These are phyloP conservation scores for Crematogaster levior DNA, from an alignment of 2,888 invertebrate species.

Conservation along the genomic window DNA sequence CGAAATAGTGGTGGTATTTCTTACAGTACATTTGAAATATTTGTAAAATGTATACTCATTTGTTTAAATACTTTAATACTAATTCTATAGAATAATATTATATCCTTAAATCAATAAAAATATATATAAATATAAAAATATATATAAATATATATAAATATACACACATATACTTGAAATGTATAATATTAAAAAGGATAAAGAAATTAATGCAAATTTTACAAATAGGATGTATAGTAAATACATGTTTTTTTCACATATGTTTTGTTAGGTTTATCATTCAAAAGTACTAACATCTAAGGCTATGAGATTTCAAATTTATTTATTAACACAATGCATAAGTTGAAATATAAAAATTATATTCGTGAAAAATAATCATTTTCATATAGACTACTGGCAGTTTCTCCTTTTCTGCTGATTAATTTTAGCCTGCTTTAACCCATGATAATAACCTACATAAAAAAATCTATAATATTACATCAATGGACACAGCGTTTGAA, in stretches of 20 bases:
- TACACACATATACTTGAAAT: neutral
- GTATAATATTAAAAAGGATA: neutral
- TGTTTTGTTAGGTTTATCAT: neutral
- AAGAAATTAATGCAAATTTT: neutral
- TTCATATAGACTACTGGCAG: slow-evolving; percentile 60
- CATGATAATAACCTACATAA: slow-evolving; percentile 82
- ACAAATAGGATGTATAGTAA: neutral
- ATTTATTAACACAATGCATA: slow-evolving; percentile 3
- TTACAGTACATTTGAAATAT: neutral
- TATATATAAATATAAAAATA: neutral
- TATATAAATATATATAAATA: neutral
- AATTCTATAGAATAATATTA: neutral
- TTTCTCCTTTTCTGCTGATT: slow-evolving; percentile 76
- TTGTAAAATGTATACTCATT: neutral
- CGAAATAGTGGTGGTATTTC: neutral
- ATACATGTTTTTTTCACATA: neutral
- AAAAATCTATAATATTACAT: neutral
- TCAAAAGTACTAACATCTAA: neutral
- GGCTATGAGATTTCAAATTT: neutral
- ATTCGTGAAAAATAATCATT: slow-evolving; percentile 54
- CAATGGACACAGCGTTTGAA: neutral
- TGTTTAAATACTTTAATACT: neutral
- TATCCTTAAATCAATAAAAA: neutral
- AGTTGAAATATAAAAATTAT: slow-evolving; percentile 40
- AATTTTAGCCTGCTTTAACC: slow-evolving; percentile 80